Evolutionary conservation across 2,797 vertebrate genomes (phyloP).

Genomic region (Muscicapa striata): DNA sequence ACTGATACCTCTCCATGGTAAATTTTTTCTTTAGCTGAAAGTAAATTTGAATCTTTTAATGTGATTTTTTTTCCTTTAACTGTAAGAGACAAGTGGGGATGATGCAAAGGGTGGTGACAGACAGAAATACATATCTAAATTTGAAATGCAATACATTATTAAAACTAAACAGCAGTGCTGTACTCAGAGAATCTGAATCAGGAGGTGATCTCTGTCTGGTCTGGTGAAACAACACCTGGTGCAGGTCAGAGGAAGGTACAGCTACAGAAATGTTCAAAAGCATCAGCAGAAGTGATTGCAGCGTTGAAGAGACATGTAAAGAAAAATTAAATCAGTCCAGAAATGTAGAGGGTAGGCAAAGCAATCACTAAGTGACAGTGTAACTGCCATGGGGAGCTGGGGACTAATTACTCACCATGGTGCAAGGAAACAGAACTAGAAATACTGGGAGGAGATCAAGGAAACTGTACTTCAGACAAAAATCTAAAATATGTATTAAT

Average conservation of each 20-base stretch:
- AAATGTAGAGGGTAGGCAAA: neutral
- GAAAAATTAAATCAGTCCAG: neutral
- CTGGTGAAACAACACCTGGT: neutral
- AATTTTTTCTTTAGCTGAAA: neutral
- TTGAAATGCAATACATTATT: neutral
- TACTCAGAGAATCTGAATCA: neutral
- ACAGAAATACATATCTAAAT: neutral
- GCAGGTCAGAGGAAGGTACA: neutral
- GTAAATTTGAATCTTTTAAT: neutral
- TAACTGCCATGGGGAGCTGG: neutral
- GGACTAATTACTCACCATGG: conserved; percentile 18
- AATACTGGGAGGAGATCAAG: neutral
- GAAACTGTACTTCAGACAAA: neutral
- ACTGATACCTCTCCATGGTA: neutral
- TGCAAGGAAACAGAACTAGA: conserved; percentile 2
- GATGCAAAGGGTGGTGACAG: neutral
- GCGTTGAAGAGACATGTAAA: neutral
- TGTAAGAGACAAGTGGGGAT: neutral
- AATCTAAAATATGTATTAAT: neutral
- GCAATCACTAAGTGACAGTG: neutral
- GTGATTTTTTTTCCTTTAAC: neutral
- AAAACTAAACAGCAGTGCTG: neutral
- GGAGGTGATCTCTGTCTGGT: neutral
- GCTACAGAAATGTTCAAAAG: neutral
- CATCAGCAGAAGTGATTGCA: neutral